These are phyloP conservation scores for Sula dactylatra DNA, from an alignment of 2,113 vertebrate species.

Conservation along the genomic window DNA sequence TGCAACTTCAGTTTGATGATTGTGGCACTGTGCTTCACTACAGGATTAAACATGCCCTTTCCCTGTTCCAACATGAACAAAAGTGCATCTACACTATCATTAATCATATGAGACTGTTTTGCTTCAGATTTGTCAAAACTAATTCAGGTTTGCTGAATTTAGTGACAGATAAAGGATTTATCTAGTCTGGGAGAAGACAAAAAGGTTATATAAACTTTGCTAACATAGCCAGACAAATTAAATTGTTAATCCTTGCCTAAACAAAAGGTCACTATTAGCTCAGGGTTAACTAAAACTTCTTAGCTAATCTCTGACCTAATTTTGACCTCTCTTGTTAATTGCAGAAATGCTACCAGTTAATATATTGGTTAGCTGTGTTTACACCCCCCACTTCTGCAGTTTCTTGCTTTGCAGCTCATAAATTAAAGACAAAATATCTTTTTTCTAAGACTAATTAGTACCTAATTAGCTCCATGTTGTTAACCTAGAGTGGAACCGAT, in stretches of 20 bases:
- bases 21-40: background rate
- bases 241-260: background rate
- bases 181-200: background rate
- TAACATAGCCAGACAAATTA: background rate
- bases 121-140: slow-evolving; percentile 23
- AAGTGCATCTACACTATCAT: background rate
- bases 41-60: background rate
- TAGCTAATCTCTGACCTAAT: background rate
- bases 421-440: slow-evolving; percentile 1
- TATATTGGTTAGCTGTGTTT: background rate
- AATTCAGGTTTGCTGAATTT: background rate
- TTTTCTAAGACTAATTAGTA: background rate
- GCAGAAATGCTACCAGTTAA: background rate
- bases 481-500: background rate
- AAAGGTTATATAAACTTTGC: slow-evolving; percentile 32
- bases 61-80: background rate
- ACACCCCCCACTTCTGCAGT: background rate
- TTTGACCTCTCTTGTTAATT: slow-evolving; percentile 23
- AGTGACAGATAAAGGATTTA: background rate
- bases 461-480: background rate
- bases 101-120: background rate
- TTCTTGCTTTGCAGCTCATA: background rate
- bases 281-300: slow-evolving; percentile 14
- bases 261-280: slow-evolving; percentile 16
- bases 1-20: background rate